Evolutionary conservation across 1,140 invertebrate genomes (phyloP), one percentile per base, ranked within the genome.

Genomic region (Chymomyza costata): DNA sequence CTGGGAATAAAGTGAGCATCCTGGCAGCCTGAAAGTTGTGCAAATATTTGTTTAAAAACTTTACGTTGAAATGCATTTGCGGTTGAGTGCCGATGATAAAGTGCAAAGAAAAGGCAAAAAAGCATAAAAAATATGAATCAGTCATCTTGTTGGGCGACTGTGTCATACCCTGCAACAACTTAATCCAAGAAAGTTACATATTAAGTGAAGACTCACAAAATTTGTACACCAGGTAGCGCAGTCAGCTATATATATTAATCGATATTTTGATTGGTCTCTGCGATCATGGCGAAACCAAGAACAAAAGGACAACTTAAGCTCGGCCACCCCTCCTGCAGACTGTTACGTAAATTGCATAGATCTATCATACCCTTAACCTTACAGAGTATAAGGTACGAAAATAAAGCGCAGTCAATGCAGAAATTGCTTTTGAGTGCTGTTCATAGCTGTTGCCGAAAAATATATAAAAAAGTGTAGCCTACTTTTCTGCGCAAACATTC

Each of bases 41-140:
- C 78, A 82, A 82, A 82, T 82, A 82, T 82, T 82, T 80, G 68
- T 68, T 81, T 81, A 73, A 80, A 80, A 80, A 80, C 74, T 80
- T 80, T 80, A 68, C 73, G 74, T 80, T 80, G 73, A 80, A 80
- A 80, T 81, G 73, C 73, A 80, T 80, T 80, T 80, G 73, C 68
- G 73, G 73, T 80, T 73, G 73, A 78, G 73, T 78, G 74, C 67
- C 67, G 67, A 57, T 35, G 51, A 71, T 52, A 67, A 34, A 34
- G 54, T 61, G 61, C 53, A 59, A n/a, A 44, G 67, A 66, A 63
- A 28, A 57, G 48, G 60, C 70, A 18, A 67, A 78, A 63, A 69
- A 53, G 52, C 48, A 34, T 21, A 32, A 48, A 38, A 58, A 59
- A 38, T n/a, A n/a, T n/a, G n/a, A n/a, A n/a, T n/a, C n/a, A n/a